Evolutionary conservation across 2,113 vertebrate species (phyloP), one percentile per base, ranked within the genome.

Genomic region (Ramphastos sulfuratus): DNA sequence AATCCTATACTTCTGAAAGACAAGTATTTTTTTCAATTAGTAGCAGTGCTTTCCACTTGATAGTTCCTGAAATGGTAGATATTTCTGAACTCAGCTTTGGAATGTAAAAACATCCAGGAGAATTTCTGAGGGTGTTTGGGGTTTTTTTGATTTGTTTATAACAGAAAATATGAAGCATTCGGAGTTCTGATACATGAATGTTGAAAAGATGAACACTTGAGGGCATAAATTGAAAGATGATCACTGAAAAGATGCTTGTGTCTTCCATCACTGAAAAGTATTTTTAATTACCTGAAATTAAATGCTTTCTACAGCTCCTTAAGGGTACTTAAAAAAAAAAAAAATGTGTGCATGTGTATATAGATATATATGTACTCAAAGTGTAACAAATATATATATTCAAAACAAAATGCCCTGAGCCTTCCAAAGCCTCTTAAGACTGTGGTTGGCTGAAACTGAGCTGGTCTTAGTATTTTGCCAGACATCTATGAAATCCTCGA

Each of bases 21-120:
- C 42, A 74, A 87, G 35, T 69, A 54, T 33, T 93, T 94, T 94
- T 94, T 86, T 78, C 58, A 72, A 12, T 84, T 92, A 89, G 50
- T 61, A 54, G 63, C 59, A 65, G 64, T 12, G 24, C 56, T 86
- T 92, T 90, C 84, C 61, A 79, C 75, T 58, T 90, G 70, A 65
- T 65, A 82, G 56, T 65, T 90, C 50, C 54, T 84, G 78, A 87
- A 76, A 76, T 66, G 48, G 33, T 54, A 75, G 65, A 88, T 83
- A 86, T 33, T 78, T 61, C 50, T 84, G 54, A 91, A 83, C 17
- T 24, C 35, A 75, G 31, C 44, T 87, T 72, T 90, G 87, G 73
- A 70, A 69, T 87, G 86, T 59, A 46, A 88, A 92, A 78, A 54
- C 37, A 69, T 54, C 33, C 85, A 93, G 85, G 65, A 83, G 54